A percentile compares a stretch with the other conserved stretches of the same genome.
phyloP scores from a whole-genome alignment of 1,140 invertebrate species.

The Trypoxylus dichotomus region DNA sequence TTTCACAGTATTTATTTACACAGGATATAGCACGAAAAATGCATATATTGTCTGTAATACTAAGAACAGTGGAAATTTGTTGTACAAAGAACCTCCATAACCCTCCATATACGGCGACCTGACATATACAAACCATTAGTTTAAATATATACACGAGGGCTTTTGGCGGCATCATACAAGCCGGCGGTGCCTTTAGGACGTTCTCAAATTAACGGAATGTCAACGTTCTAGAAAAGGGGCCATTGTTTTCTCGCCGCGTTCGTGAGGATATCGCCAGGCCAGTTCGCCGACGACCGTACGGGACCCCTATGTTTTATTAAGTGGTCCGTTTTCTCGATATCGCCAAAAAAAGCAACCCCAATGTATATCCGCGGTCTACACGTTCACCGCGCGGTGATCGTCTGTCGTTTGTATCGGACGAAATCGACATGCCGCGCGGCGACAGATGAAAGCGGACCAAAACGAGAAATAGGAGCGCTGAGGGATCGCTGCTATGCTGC shows the following conservation, averaged over 20 bases:
- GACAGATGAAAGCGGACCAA: not conserved
- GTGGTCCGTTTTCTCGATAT: not conserved
- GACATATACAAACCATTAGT: constrained; percentile 3
- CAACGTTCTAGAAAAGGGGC: not conserved
- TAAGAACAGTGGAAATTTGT: not conserved
- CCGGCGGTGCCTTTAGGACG: not conserved
- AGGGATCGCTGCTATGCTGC: not conserved
- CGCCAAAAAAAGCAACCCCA: not conserved
- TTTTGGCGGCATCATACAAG: not conserved
- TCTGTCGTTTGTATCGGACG: not conserved
- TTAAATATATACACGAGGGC: constrained; percentile 1
- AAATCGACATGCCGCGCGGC: constrained; percentile 13
- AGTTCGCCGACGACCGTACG: not conserved
- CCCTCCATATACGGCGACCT: not conserved
- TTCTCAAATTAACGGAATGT: constrained; percentile 1
- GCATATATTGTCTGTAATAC: not conserved
- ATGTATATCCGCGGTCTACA: not conserved
- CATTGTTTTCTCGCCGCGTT: not conserved
- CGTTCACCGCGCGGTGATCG: not conserved
- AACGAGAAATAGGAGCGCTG: not conserved
- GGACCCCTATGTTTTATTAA: not conserved
- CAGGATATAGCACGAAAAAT: too few relatives aligned
- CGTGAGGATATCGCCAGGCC: not conserved
- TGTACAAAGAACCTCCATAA: not conserved
- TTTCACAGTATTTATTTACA: too few relatives aligned